A percentile compares a stretch with the other conserved stretches of the same genome.
Conservation (phyloP, 2,888 invertebrate genomes). For the Mythimna loreyi region DNA sequence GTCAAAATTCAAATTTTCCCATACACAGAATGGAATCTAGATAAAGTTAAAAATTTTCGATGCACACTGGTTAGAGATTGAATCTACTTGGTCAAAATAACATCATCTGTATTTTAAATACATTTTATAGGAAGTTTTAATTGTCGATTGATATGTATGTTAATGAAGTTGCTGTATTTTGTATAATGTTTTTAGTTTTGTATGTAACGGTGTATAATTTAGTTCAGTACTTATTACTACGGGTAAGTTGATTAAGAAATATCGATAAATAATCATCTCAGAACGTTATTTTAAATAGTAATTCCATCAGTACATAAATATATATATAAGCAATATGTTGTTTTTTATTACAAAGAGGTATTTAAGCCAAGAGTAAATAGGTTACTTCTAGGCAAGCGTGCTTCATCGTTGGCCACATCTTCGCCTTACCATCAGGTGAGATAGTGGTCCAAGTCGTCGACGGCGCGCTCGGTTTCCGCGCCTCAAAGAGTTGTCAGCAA, state of each 20-base stretch:
- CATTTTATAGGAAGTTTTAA: conserved; percentile 55
- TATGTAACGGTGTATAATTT: conserved; percentile 26
- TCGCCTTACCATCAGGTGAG: no score
- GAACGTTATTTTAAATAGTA: neutral
- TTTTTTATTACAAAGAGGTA: no score
- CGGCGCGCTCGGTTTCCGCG: no score
- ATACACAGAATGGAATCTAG: conserved; percentile 26
- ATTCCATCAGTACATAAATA: neutral
- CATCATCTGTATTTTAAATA: conserved; percentile 51
- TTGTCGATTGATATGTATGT: conserved; percentile 55
- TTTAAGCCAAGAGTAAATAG: no score
- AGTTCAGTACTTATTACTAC: conserved; percentile 31
- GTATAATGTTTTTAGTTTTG: conserved; percentile 4
- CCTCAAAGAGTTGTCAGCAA: no score
- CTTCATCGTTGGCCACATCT: no score
- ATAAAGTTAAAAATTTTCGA: conserved; percentile 18
- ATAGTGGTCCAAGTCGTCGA: no score
- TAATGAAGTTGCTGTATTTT: conserved; percentile 46
- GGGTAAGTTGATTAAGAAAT: conserved; percentile 8
- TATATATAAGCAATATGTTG: neutral
- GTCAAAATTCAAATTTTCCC: conserved; percentile 21
- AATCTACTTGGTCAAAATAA: conserved; percentile 44
- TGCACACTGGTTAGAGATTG: conserved; percentile 43
- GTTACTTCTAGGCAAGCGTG: no score
- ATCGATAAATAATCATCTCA: neutral